Evolutionary conservation across 2,113 vertebrate species (phyloP), one percentile per base, ranked within the genome.

Genomic region (Ailuropoda melanoleuca): DNA sequence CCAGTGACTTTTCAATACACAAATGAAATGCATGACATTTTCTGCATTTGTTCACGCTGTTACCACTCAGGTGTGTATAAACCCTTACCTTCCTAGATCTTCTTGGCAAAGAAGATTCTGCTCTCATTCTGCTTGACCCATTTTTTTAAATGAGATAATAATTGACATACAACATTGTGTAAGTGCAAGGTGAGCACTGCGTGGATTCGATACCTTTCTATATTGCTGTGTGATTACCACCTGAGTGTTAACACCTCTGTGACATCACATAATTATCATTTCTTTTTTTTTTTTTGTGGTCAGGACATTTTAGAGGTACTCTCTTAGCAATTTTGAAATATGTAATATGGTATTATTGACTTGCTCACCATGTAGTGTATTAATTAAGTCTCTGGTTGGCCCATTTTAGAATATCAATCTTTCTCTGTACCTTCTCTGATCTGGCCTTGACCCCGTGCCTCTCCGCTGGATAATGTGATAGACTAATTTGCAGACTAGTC

Each of bases 401-500:
- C 37, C 50, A 43, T 43, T 64, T 58, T 60, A 64, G n/a, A 48
- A 9, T n/a, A 46, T n/a, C 46, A 43, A 1, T 66, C 37, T 82
- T 23, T 43, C 4, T 37, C 48, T 48, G 26, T 3, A 31, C 14
- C 7, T 64, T 56, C 13, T 86, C 31, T 26, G 37, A 24, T 29
- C 39, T 90, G 50, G 11, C 39, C 23, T 34, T 74, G 29, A 26
- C 8, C 10, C 12, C 12, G 68, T 11, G 17, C 1, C 21, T 92
- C 14, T 62, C 18, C 0, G 5, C 6, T 19, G n/a, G 50, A 26
- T 26, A 17, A 60, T 3, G 0, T 6, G 31, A 70, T 39, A 26
- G 15, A 83, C 19, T 21, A 10, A 29, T 29, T 83, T 91, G 74
- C n/a, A 14, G 6, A 34, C 4, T 34, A 8, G 29, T 48, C 23